Base-by-base conservation (phyloP, 64 coral and sea anemone genomes). In the Dendronephthya gigantea region DNA sequence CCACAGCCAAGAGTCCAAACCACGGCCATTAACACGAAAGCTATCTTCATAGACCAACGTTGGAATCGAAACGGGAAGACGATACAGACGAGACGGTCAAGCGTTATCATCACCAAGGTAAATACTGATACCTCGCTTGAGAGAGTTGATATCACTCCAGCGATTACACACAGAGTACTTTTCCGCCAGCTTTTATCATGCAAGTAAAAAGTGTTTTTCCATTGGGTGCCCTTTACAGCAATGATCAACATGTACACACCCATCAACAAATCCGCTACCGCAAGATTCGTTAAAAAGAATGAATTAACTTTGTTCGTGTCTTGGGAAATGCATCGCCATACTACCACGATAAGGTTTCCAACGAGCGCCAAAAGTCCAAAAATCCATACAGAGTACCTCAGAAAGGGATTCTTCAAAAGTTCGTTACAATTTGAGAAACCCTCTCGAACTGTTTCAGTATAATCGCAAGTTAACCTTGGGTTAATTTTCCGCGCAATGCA, bases 201-300 rank as follows among this genome's bases (percentile, higher is more conserved):
- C 66, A 12, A 12, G 30, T 12, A 70, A n/a, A 12, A 70, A 6
- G 7, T n/a, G 8, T n/a, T n/a, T n/a, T 70, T 9, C 66, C 66
- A 70, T n/a, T 25, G 19, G 66, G 30, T n/a, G 30, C 27, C 66
- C n/a, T 70, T 70, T 22, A 8, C 9, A n/a, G 66, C 66, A 70
- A 70, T 70, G n/a, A 70, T 70, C 66, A 70, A 32, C 66, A 70
- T 70, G 66, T 70, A 70, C 19, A 70, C n/a, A 7, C 66, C 66
- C 66, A 70, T 70, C n/a, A 70, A n/a, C 9, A 70, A 70, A n/a
- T 70, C 66, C 6, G 66, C 9, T n/a, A 70, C 66, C 6, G 66
- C 66, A n/a, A 70, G 66, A 32, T 70, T 22, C 9, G 66, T 70
- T 9, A 70, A n/a, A n/a, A 70, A 32, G 30, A 70, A 70, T 6